Percentiles rank a stretch among this genome's conserved stretches.
Conservation (phyloP, 2,113 vertebrate genomes). For the Eira barbara region DNA sequence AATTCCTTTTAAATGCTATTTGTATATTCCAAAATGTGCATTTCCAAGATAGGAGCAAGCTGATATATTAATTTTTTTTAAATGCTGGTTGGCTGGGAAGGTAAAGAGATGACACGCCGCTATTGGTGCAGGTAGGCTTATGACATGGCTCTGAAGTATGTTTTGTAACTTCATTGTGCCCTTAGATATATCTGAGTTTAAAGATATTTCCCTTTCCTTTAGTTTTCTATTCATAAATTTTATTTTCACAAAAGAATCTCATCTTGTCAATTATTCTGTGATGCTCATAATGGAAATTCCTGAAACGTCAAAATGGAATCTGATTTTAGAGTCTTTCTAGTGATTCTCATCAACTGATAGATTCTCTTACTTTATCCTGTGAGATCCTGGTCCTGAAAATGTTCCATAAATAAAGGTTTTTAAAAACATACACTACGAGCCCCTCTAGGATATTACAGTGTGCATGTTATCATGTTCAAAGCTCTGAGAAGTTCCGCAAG, state of each 20-base stretch:
- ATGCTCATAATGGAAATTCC: not conserved
- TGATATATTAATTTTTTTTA: not conserved
- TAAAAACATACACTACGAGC: not conserved
- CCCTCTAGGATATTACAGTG: not conserved
- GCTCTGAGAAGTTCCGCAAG: not conserved
- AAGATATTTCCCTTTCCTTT: not conserved
- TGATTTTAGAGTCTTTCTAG: not conserved
- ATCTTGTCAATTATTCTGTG: not conserved
- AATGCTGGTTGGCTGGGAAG: not conserved
- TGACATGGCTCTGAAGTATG: not conserved
- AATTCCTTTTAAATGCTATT: not conserved
- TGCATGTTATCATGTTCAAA: not conserved
- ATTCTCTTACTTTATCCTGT: not conserved
- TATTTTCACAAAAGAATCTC: not conserved
- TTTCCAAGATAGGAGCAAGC: not conserved
- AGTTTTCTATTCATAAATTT: not conserved
- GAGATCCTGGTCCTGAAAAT: not conserved
- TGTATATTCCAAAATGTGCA: not conserved
- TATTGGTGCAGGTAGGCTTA: not conserved
- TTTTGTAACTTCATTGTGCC: constrained; percentile 35
- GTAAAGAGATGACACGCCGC: accelerated
- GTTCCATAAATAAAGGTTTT: not conserved
- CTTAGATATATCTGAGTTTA: not conserved
- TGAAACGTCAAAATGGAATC: not conserved
- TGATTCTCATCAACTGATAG: not conserved